Evolutionary conservation across 2,888 invertebrate species (phyloP).

Genomic region (Tenthredo livida): DNA sequence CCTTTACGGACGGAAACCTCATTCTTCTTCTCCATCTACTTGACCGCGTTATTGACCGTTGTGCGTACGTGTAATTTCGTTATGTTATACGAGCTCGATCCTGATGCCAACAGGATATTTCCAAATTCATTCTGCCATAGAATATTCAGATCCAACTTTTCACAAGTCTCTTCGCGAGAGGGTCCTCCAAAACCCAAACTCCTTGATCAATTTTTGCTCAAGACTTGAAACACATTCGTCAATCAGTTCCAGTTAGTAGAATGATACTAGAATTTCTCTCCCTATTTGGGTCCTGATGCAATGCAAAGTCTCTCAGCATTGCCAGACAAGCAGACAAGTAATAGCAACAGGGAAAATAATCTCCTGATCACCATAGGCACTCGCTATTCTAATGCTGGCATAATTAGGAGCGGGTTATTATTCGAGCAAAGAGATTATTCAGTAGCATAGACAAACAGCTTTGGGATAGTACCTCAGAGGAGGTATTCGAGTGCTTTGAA

Average conservation of each 20-base stretch:
- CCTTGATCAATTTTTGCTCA: too few relatives aligned
- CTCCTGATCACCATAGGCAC: neutral
- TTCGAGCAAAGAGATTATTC: slow-evolving; percentile 23
- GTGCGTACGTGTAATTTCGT: neutral
- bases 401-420: neutral
- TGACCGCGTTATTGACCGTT: slow-evolving; percentile 18
- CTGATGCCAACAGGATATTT: neutral
- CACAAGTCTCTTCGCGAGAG: too few relatives aligned
- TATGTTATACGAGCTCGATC: neutral
- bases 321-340: neutral
- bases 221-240: too few relatives aligned
- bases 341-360: slow-evolving; percentile 4
- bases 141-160: too few relatives aligned
- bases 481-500: neutral
- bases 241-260: too few relatives aligned
- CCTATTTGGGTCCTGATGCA: too few relatives aligned
- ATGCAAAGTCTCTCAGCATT: neutral
- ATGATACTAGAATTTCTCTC: too few relatives aligned
- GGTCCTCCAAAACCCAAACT: too few relatives aligned
- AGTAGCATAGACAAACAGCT: slow-evolving; percentile 4
- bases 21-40: slow-evolving; percentile 32
- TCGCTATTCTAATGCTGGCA: neutral
- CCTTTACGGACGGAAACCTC: slow-evolving; percentile 25
- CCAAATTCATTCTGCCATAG: neutral
- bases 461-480: neutral